Evolutionary conservation across 2,797 vertebrate species (phyloP).

Genomic region (Caiman crocodilus): DNA sequence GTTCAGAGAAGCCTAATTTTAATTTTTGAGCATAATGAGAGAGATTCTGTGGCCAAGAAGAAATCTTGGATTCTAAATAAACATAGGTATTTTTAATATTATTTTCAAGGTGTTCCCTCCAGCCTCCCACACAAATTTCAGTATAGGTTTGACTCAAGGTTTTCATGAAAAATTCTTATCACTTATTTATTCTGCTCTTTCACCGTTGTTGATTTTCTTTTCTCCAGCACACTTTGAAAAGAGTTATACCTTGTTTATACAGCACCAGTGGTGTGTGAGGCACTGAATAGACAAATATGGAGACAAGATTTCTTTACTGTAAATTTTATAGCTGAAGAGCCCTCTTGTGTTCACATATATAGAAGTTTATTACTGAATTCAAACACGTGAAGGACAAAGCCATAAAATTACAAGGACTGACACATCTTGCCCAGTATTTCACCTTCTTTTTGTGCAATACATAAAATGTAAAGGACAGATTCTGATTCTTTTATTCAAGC

Average conservation of each 20-base stretch:
- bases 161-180: neutral
- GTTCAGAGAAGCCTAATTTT: neutral
- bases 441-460: neutral
- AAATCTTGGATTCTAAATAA: neutral
- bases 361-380: neutral
- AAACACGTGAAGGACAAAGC: neutral
- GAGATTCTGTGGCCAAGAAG: neutral
- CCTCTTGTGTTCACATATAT: neutral
- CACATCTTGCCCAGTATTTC: neutral
- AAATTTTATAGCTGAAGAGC: neutral
- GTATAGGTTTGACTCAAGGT: neutral
- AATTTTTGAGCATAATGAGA: neutral
- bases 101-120: no score
- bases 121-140: neutral
- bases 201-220: neutral
- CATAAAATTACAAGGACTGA: neutral
- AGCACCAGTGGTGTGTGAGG: neutral
- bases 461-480: neutral
- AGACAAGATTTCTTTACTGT: neutral
- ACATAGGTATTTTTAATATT: neutral
- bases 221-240: neutral
- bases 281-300: neutral
- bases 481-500: neutral
- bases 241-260: neutral
- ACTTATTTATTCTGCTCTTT: neutral